phyloP scores from a whole-genome alignment of 2,113 vertebrate species.

The Stictonetta naevosa region DNA sequence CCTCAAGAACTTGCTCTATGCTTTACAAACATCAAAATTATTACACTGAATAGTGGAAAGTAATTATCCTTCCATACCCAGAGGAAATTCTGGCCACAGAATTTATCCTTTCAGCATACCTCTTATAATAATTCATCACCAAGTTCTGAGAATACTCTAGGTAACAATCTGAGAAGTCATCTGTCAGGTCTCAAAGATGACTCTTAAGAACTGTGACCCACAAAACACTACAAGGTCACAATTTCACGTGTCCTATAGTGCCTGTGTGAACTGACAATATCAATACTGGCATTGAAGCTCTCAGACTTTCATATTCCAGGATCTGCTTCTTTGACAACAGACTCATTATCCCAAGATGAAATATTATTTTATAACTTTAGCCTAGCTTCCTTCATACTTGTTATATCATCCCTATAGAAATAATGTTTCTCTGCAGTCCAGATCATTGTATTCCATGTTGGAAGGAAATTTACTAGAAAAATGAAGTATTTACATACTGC shows the following conservation, averaged over 20 bases:
- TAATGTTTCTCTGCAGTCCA: background rate
- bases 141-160: background rate
- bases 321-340: background rate
- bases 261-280: background rate
- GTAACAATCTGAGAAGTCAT: background rate
- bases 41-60: no score
- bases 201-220: background rate
- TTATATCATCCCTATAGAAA: background rate
- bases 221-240: background rate
- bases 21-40: background rate
- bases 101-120: background rate
- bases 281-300: background rate
- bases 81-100: background rate
- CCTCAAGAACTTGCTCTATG: background rate
- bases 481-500: background rate
- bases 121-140: background rate
- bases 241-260: background rate
- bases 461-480: background rate
- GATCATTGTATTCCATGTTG: background rate
- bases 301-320: background rate
- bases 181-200: background rate
- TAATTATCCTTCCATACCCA: background rate
- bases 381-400: background rate
- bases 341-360: background rate
- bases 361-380: background rate